These are phyloP conservation scores for Drosophila parvula DNA, from an alignment of 1,140 invertebrate genomes.

Conservation along the genomic window DNA sequence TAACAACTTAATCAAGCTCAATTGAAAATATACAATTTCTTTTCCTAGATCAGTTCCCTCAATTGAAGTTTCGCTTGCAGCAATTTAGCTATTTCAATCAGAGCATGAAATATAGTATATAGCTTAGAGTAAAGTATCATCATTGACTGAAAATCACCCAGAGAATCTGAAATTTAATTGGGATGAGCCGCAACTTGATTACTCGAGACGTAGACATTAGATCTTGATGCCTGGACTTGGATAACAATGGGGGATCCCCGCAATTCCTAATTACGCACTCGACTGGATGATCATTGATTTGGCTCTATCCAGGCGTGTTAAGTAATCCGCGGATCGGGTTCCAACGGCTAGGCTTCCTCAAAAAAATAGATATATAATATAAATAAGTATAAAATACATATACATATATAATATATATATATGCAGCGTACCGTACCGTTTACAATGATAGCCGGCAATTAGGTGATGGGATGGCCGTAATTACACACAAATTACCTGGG, in stretches of 20 bases:
- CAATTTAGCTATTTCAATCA: neutral
- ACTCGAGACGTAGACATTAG: neutral
- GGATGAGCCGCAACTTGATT: neutral
- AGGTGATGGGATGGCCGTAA: conserved; percentile 26
- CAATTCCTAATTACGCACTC: conserved; percentile 31
- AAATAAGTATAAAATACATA: neutral
- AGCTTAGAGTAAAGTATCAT: neutral
- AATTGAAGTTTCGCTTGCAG: conserved; percentile 2
- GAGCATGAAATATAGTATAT: neutral
- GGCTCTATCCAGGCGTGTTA: conserved; percentile 24
- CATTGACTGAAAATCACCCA: neutral
- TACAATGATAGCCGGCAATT: conserved; percentile 39
- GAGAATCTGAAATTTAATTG: neutral
- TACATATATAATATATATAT: neutral
- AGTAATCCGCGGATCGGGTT: conserved; percentile 8
- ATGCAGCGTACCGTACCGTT: conserved; percentile 7
- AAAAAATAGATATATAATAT: neutral
- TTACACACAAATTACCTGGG: conserved; percentile 42
- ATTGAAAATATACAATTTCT: conserved; percentile 15
- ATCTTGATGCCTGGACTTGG: conserved; percentile 2
- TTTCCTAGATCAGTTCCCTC: neutral
- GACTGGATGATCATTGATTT: conserved; percentile 14
- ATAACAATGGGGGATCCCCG: neutral
- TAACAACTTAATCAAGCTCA: conserved; percentile 6
- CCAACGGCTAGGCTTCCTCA: conserved; percentile 14